These are phyloP conservation scores for Aleiodes leptofemur DNA, from an alignment of 2,888 invertebrate genomes.

Conservation along the genomic window DNA sequence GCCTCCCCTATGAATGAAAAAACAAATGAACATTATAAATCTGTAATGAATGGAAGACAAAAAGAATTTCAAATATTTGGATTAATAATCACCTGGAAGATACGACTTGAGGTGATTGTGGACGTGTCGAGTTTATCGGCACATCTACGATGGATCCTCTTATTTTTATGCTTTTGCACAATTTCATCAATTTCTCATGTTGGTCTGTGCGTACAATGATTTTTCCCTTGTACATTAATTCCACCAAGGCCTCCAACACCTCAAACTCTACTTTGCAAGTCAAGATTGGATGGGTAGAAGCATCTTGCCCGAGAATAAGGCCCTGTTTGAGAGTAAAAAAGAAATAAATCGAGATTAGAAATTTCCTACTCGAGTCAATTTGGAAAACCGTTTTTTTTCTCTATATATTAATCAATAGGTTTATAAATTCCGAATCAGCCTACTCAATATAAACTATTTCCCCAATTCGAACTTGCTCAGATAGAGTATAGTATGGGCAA, in stretches of 20 bases:
- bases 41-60: constrained; percentile 7
- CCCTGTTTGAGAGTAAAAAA: constrained; percentile 78
- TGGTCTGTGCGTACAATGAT: too few relatives aligned
- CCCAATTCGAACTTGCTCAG: too few relatives aligned
- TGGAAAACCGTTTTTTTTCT: background rate
- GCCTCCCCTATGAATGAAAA: constrained; percentile 79
- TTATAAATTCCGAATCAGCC: too few relatives aligned
- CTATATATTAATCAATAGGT: constrained; percentile 7
- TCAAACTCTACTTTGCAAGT: too few relatives aligned
- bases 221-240: too few relatives aligned
- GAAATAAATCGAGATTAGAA: constrained; percentile 31
- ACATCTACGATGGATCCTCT: constrained; percentile 70
- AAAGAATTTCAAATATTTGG: background rate
- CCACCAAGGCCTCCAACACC: too few relatives aligned
- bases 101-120: constrained; percentile 72
- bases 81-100: constrained; percentile 69
- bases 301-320: constrained; percentile 90
- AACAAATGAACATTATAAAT: constrained; percentile 58
- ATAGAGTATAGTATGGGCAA: too few relatives aligned
- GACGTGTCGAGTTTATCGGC: constrained; percentile 75
- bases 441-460: too few relatives aligned
- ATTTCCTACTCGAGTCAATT: background rate
- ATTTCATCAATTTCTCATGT: too few relatives aligned
- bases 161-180: too few relatives aligned
- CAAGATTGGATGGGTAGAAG: constrained; percentile 92